Evolutionary conservation across 2,888 invertebrate species (phyloP), one percentile per base, ranked within the genome.

Genomic region (Phaedon cochleariae): DNA sequence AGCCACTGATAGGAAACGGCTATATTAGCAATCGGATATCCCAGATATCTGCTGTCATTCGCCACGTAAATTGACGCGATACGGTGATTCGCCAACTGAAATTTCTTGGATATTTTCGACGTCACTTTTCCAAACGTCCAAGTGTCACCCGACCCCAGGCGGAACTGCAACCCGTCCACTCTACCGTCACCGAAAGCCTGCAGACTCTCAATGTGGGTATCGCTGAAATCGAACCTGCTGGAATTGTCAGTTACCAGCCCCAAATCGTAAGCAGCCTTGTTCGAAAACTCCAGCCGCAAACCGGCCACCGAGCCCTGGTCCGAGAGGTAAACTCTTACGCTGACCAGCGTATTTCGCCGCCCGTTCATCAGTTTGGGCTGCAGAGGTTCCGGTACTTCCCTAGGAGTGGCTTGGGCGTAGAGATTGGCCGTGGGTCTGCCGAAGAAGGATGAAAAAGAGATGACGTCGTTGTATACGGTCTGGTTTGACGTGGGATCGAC

Each of bases 1-100:
- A 26, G 4, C 54, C 54, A 54, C n/a, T 34, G 57, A 21, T 62
- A 62, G 4, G 62, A 45, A 15, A 62, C 62, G 15, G 62, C 62
- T 9, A 62, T 62, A 57, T 62, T 62, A 17, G 51, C 57, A 48
- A 49, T 49, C 21, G 55, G 29, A 15, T 49, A 48, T 7, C n/a
- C 46, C 12, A 55, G 54, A 48, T 4, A 18, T 9, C 15, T 22
- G n/a, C 7, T 21, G 26, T 62, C 62, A 34, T 37, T 58, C 21
- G 57, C 46, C 48, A 62, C 9, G n/a, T 55, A 37, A n/a, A 62
- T 21, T 2, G 55, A 55, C 15, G 31, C 62, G 10, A 62, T 62
- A 37, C 34, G 55, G 34, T 62, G 62, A 37, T 57, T 18, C 21
- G 31, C 26, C 20, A 59, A 12, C 41, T 34, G 51, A 34, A 59